Percentiles rank a stretch among this genome's conserved stretches.
Conservation (phyloP, 2,113 vertebrate genomes). For the cattle (Bos taurus) region DNA sequence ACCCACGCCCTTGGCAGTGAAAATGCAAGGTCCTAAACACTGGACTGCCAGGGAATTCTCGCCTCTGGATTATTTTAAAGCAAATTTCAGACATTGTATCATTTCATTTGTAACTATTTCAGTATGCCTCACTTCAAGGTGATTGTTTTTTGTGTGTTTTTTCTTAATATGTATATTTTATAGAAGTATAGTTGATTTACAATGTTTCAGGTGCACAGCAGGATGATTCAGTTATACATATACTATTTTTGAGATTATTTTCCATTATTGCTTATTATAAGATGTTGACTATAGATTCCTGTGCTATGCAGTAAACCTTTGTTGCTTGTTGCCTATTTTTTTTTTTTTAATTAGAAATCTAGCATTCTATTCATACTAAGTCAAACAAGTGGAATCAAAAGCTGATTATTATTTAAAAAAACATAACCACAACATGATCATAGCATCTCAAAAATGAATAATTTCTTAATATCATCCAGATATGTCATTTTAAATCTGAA, state of each 20-base stretch:
- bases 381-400: neutral
- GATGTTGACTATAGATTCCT: neutral
- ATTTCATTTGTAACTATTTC: slow-evolving; percentile 1
- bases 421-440: neutral
- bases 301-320: neutral
- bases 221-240: neutral
- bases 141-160: neutral
- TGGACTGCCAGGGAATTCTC: neutral
- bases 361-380: neutral
- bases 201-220: neutral
- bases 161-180: neutral
- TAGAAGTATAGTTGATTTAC: neutral
- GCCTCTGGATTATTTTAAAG: neutral
- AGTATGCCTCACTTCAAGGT: neutral
- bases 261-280: neutral
- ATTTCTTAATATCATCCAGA: neutral
- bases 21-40: neutral
- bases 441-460: neutral
- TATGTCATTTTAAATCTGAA: neutral
- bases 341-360: neutral
- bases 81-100: neutral
- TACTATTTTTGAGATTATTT: neutral
- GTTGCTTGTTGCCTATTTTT: neutral
- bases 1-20: neutral
- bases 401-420: neutral